Evolutionary conservation across 2,113 vertebrate genomes (phyloP), one percentile per base, ranked within the genome.

Genomic region (Osmerus eperlanus): DNA sequence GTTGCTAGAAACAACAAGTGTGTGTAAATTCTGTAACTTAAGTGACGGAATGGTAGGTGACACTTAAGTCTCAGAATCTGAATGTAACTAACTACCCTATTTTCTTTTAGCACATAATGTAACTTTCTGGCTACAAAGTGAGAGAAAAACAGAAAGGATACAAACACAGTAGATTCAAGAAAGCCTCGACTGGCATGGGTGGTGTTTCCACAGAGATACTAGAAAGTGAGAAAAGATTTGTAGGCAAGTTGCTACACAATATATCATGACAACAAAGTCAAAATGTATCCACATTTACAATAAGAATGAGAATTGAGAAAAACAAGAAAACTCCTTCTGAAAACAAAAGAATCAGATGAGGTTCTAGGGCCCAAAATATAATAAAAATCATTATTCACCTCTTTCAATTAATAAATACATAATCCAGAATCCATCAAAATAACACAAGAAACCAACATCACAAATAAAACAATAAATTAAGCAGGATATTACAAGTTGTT

Each of bases 351-450:
- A 73, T 60, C 41, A 72, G 58, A 70, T 7, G 69, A 84, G 73
- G 68, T 32, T 79, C 63, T 80, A 47, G 41, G 70, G 78, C 78
- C 81, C 69, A 78, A 81, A 89, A 90, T 82, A 86, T 83, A 90
- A 89, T 89, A 88, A 89, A 89, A 88, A 88, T 84, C 83, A 81
- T 80, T 83, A 81, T 81, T 83, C 71, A 78, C 84, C 83, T 89
- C 88, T 89, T 87, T 88, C 81, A 88, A 86, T 89, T 86, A 93
- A 92, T 93, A 93, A 93, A 92, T 93, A 92, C 89, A 90, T 87
- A 81, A 88, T 87, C 89, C 84, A 88, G 83, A 87, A 86, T 90
- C 75, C 81, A 87, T 87, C 81, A 83, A 78, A 89, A 88, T 64
- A 88, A 77, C 73, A 81, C 23, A 77, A 65, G 23, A 72, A 80